These are phyloP conservation scores for Leuctra nigra DNA, from an alignment of 2,888 invertebrate genomes.

Conservation along the genomic window DNA sequence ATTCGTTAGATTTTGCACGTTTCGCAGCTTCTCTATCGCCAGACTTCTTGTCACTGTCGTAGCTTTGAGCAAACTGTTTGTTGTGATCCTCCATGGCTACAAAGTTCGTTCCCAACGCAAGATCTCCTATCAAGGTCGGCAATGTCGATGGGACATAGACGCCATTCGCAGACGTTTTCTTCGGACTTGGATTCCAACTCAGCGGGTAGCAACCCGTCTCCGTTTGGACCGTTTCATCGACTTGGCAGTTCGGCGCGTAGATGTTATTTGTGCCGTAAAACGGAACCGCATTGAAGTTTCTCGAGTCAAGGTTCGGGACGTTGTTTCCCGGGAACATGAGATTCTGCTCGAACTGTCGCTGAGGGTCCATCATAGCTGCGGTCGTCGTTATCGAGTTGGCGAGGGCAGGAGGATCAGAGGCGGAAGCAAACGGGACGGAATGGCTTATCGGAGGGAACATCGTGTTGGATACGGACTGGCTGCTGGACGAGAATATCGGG, in stretches of 20 bases:
- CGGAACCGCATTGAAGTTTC: constrained; percentile 2
- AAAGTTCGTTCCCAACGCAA: constrained; percentile 43
- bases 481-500: not conserved
- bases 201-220: not conserved
- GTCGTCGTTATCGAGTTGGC: too few species aligned
- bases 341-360: constrained; percentile 1
- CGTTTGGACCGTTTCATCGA: not conserved
- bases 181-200: constrained; percentile 5
- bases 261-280: constrained; percentile 7
- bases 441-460: too few species aligned
- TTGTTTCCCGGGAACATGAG: too few species aligned
- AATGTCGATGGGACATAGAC: constrained; percentile 47
- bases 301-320: not conserved
- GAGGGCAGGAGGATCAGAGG: too few species aligned
- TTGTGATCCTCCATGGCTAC: not conserved
- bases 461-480: too few species aligned
- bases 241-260: not conserved
- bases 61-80: not conserved
- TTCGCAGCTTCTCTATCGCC: not conserved
- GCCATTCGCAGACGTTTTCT: constrained; percentile 24
- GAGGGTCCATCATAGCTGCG: too few species aligned
- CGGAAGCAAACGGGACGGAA: too few species aligned
- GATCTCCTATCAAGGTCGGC: constrained; percentile 54
- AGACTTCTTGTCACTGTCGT: constrained; percentile 6
- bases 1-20: constrained; percentile 3